Percentiles rank a stretch among this genome's conserved stretches.
Conservation (phyloP, 2,888 invertebrate species). For the Pseudococcus jackbeardsleyi region DNA sequence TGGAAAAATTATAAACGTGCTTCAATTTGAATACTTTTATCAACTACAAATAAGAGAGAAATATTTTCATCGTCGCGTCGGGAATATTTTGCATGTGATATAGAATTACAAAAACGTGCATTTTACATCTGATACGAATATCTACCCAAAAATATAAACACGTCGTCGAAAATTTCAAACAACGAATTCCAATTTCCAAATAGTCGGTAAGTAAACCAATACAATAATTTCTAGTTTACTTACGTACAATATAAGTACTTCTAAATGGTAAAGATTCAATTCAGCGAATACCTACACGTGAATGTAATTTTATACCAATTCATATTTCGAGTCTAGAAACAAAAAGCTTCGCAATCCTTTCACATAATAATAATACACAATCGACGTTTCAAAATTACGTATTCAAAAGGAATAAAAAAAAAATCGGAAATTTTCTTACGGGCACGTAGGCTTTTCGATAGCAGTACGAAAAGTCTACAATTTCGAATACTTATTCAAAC, state of each 20-base stretch:
- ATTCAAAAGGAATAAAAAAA: not conserved
- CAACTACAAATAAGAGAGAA: not conserved
- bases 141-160: not conserved
- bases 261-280: not conserved
- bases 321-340: not conserved
- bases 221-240: slow-evolving; percentile 2
- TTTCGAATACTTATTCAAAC: too few relatives aligned
- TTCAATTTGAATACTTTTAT: not conserved
- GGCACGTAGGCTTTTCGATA: not conserved
- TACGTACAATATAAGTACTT: not conserved
- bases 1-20: too few relatives aligned
- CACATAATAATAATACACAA: not conserved
- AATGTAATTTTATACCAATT: not conserved
- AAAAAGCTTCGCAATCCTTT: not conserved
- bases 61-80: not conserved
- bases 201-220: not conserved
- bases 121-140: not conserved
- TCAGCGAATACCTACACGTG: not conserved
- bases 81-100: not conserved
- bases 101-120: not conserved
- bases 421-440: not conserved
- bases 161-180: not conserved
- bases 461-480: not conserved
- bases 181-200: slow-evolving; percentile 41
- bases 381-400: not conserved